These are phyloP conservation scores for Drosophila pseudotalamancana DNA, from an alignment of 2,888 invertebrate species.

Conservation along the genomic window DNA sequence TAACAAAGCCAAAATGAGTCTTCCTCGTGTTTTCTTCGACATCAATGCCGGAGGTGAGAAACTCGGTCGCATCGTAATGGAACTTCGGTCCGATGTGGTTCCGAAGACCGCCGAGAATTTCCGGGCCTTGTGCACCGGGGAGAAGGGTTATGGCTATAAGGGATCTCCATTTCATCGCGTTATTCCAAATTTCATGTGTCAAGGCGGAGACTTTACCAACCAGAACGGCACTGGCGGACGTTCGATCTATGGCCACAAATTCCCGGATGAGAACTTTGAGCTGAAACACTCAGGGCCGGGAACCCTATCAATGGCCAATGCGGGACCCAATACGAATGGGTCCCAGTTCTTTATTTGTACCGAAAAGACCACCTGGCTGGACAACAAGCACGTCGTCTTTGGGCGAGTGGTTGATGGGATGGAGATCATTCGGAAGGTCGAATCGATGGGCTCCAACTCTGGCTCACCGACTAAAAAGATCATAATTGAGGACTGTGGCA, in stretches of 20 bases:
- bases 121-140: constrained; percentile 97
- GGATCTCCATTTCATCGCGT: constrained; percentile 96
- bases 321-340: constrained; percentile 97
- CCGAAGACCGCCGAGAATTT: constrained; percentile 98
- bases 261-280: constrained; percentile 97
- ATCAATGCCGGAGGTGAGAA: constrained; percentile 39
- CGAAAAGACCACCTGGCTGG: constrained; percentile 92
- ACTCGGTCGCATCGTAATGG: constrained; percentile 53
- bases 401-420: constrained; percentile 94
- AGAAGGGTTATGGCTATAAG: constrained; percentile 96
- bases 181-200: constrained; percentile 98
- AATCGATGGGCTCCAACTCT: constrained; percentile 90
- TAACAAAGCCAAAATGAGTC: constrained; percentile 15
- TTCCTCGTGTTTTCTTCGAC: constrained; percentile 61
- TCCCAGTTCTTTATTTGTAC: constrained; percentile 98
- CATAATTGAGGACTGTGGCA: constrained; percentile 91
- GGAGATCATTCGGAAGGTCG: constrained; percentile 94
- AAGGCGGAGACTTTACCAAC: constrained; percentile 97
- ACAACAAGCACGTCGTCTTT: constrained; percentile 90
- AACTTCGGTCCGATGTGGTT: constrained; percentile 94
- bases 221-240: constrained; percentile 98
- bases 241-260: constrained; percentile 97
- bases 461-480: constrained; percentile 93
- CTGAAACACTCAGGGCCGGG: constrained; percentile 97
- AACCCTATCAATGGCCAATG: constrained; percentile 97